These are phyloP conservation scores for Pycnomerus fuliginosus DNA, from an alignment of 2,888 invertebrate species.

Conservation along the genomic window DNA sequence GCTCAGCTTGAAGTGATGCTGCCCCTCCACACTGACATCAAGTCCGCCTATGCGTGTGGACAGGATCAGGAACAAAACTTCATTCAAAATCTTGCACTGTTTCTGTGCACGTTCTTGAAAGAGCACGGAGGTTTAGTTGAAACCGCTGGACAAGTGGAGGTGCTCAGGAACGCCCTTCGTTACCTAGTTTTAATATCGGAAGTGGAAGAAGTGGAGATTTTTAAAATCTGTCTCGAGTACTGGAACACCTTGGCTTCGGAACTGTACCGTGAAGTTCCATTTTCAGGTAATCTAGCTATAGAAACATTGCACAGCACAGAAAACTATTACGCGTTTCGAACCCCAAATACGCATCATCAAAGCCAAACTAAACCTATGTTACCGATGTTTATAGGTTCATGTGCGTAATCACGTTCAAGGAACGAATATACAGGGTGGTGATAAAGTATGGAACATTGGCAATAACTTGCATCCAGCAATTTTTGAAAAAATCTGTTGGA, in stretches of 20 bases:
- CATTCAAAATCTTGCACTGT: conserved; percentile 96
- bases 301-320: too few species aligned
- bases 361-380: too few species aligned
- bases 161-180: conserved; percentile 78
- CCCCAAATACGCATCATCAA: too few species aligned
- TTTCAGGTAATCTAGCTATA: too few species aligned
- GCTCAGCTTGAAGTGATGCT: conserved; percentile 89
- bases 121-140: conserved; percentile 90
- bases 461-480: too few species aligned
- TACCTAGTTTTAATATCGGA: conserved; percentile 92
- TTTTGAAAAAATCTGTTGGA: too few species aligned
- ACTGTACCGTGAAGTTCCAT: conserved; percentile 78
- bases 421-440: too few species aligned
- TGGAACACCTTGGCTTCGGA: conserved; percentile 95
- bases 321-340: too few species aligned
- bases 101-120: conserved; percentile 94
- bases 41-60: conserved; percentile 90
- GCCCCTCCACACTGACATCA: conserved; percentile 87
- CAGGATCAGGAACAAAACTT: conserved; percentile 98
- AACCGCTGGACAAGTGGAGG: conserved; percentile 69
- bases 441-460: too few species aligned
- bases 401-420: too few species aligned
- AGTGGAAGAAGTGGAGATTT: conserved; percentile 99
- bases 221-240: conserved; percentile 98
- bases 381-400: too few species aligned